phyloP scores from a whole-genome alignment of 2,888 invertebrate genomes.

The Mylabris sibirica region DNA sequence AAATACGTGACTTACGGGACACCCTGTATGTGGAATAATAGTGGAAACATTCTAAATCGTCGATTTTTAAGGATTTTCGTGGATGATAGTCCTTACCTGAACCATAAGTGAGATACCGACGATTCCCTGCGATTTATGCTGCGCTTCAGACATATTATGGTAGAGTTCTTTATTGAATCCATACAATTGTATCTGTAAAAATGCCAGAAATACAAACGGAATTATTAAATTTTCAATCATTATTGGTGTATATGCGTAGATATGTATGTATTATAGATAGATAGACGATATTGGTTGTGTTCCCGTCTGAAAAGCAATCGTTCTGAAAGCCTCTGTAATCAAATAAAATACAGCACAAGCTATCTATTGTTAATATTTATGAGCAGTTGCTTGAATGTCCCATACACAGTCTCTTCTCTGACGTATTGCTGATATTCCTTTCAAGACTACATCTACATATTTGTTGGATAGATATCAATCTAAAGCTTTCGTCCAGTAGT shows the following conservation, averaged over 20 bases:
- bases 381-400: conserved; percentile 43
- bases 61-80: neutral
- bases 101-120: conserved; percentile 95
- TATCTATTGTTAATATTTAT: conserved; percentile 44
- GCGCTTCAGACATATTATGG: conserved; percentile 95
- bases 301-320: conserved; percentile 6
- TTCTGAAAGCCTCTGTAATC: conserved; percentile 31
- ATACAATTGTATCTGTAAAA: conserved; percentile 88
- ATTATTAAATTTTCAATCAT: conserved; percentile 24
- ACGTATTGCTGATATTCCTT: conserved; percentile 16
- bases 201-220: conserved; percentile 42
- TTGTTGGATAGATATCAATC: neutral
- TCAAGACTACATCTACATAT: neutral
- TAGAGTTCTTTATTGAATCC: conserved; percentile 97
- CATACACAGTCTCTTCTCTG: conserved; percentile 25
- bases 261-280: no score
- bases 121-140: conserved; percentile 95
- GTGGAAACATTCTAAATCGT: neutral
- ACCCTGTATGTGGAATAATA: no score
- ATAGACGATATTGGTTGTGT: conserved; percentile 24
- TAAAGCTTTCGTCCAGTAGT: neutral
- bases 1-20: no score
- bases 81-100: conserved; percentile 70
- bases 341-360: conserved; percentile 29
- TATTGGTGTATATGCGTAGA: neutral